Evolutionary conservation across 2,113 vertebrate genomes (phyloP), one percentile per base, ranked within the genome.

Genomic region (Menura novaehollandiae): DNA sequence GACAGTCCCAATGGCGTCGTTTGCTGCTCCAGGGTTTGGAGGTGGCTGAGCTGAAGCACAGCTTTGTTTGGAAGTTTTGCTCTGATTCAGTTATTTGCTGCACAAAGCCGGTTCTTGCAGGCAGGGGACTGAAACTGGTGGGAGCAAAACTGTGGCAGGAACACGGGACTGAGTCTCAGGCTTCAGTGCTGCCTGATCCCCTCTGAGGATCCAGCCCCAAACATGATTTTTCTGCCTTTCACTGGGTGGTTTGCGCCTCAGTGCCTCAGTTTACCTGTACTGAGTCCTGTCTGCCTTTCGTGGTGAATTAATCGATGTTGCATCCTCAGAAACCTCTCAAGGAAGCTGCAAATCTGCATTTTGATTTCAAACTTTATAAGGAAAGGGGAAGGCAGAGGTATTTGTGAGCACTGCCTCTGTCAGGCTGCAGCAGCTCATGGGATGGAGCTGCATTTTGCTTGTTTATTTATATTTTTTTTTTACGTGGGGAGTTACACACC

Each of bases 391-490:
- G 46, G 43, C 55, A 47, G 60, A 33, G n/a, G 15, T 5, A 3
- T 20, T 15, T 10, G 26, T 27, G 44, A 55, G 58, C 33, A 1
- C 62, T 62, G 44, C 77, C 75, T 82, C 74, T 62, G 62, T 30
- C 52, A 5, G 5, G 26, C 37, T 32, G 23, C 6, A 30, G 74
- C 49, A 59, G 75, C 69, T 56, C 59, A 13, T 8, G n/a, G 44
- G 59, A 49, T 11, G 56, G 58, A 75, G 75, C 39, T 2, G 60
- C 51, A 6, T 84, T 97, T 67, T 37, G 41, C 64, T 85, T 88
- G 78, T 88, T 96, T 96, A 63, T 96, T 95, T 95, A 41, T 92
- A 1, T 89, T 59, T 88, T 88, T 59, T 59, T 91, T 89, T 96
- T 21, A 87, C 10, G 2, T 3, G 52, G 80, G 62, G 85, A 94